phyloP scores from a whole-genome alignment of 2,797 vertebrate species.

The Discoglossus pictus region DNA sequence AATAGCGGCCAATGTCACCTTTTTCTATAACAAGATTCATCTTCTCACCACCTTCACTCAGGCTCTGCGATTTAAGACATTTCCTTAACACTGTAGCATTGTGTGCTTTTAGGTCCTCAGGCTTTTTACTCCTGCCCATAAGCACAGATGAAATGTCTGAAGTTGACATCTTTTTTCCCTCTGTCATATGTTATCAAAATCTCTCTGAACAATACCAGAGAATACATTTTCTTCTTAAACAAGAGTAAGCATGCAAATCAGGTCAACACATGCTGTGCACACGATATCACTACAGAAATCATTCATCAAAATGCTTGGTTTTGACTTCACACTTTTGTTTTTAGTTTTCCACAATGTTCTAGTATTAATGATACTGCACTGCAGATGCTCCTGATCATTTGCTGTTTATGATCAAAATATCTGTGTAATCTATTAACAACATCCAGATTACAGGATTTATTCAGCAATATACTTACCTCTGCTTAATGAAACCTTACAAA shows the following conservation, averaged over 20 bases:
- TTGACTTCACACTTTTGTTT: too few species aligned
- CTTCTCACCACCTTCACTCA: conserved; percentile 4
- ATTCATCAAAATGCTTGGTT: too few species aligned
- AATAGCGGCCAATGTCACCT: too few species aligned
- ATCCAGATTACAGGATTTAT: too few species aligned
- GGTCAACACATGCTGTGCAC: not conserved
- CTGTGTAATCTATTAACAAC: too few species aligned
- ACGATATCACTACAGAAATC: not conserved
- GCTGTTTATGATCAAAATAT: too few species aligned
- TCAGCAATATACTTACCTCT: too few species aligned
- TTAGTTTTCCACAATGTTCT: too few species aligned
- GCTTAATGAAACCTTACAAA: too few species aligned
- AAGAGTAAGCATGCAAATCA: not conserved
- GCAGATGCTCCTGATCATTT: too few species aligned
- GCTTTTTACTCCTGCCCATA: conserved; percentile 10
- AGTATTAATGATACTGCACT: too few species aligned
- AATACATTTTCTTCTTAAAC: conserved; percentile 14
- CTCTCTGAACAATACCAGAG: not conserved
- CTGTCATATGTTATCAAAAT: conserved; percentile 14
- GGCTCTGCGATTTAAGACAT: not conserved
- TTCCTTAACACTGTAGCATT: not conserved
- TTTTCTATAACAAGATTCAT: not conserved
- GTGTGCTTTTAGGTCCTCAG: not conserved
- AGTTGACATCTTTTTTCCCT: not conserved
- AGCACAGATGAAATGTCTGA: conserved; percentile 4